Evolutionary conservation across 2,113 vertebrate genomes (phyloP), one percentile per base, ranked within the genome.

Genomic region (Microcebus murinus): DNA sequence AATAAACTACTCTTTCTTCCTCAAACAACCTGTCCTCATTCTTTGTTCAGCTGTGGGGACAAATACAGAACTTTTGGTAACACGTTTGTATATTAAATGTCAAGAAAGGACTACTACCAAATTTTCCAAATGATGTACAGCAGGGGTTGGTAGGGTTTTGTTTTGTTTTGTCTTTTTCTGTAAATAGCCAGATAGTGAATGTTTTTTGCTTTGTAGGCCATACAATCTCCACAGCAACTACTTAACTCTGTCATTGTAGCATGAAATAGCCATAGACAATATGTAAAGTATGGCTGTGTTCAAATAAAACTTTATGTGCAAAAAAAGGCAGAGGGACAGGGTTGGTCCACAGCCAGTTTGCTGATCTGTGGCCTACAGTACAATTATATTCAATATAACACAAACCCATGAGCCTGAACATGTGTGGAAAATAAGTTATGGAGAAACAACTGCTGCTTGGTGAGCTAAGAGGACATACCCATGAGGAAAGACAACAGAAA

Each of bases 261-360:
- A 17, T 50, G 17, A 88, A 89, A 68, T 25, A 65, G 10, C 4
- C n/a, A 79, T 3, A 42, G 42, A 83, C 27, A 57, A 45, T 55
- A 84, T 20, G 34, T 57, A 57, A 91, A 88, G 25, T 77, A 11
- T 79, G n/a, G 29, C 17, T 79, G 4, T 55, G n/a, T 71, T 90
- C 63, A 45, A 73, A 79, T 77, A 73, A 74, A 95, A 82, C 17
- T 95, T 95, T 67, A 81, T 87, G 45, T 65, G 50, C 10, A 89
- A 71, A 79, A 85, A 93, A 4, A 89, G 6, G 5, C 23, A 31
- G 23, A 25, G 55, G 21, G 21, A 2, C 13, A 76, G 6, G 21
- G 76, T 85, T 55, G 61, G 23, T 42, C 34, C 14, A 23, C 8
- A 52, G 17, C 6, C 15, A 13, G 65, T 71, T 76, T 76, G 23